A percentile compares a stretch with the other conserved stretches of the same genome.
phyloP scores from a whole-genome alignment of 2,797 vertebrate species.

The Anomalospiza imberbis region DNA sequence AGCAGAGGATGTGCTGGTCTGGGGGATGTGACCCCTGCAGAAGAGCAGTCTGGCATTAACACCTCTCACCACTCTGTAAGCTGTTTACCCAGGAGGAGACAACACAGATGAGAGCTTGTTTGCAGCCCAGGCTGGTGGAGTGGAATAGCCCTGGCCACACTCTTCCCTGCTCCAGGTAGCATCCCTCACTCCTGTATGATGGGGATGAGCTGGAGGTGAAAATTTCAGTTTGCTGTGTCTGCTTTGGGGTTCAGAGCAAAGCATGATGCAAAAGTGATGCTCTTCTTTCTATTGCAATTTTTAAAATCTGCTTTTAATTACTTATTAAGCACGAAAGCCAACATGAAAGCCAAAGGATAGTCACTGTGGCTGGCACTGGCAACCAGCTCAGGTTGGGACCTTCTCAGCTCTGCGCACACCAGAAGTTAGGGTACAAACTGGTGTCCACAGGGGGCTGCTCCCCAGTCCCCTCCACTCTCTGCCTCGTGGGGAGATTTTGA shows the following conservation, averaged over 20 bases:
- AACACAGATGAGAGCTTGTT: background rate
- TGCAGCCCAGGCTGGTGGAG: background rate
- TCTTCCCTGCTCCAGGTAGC: background rate
- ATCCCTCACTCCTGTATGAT: accelerated
- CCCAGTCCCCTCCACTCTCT: accelerated
- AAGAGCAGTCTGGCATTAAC: background rate
- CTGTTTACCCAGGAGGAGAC: background rate
- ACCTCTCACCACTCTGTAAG: accelerated
- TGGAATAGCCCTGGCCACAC: background rate
- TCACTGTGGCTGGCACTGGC: background rate
- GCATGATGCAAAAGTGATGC: background rate
- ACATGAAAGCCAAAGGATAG: accelerated
- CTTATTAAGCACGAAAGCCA: background rate
- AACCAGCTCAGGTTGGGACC: background rate
- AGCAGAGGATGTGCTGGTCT: accelerated
- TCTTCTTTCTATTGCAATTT: background rate
- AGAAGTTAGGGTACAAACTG: background rate
- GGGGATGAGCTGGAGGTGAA: background rate
- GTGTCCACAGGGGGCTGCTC: accelerated
- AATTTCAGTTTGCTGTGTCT: background rate
- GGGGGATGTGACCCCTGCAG: too few species aligned
- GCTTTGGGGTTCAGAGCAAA: background rate
- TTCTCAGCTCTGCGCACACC: background rate
- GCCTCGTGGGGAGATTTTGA: background rate
- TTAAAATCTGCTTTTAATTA: accelerated